Conservation (phyloP, 2,113 vertebrate genomes). For the Takifugu bimaculatus region DNA sequence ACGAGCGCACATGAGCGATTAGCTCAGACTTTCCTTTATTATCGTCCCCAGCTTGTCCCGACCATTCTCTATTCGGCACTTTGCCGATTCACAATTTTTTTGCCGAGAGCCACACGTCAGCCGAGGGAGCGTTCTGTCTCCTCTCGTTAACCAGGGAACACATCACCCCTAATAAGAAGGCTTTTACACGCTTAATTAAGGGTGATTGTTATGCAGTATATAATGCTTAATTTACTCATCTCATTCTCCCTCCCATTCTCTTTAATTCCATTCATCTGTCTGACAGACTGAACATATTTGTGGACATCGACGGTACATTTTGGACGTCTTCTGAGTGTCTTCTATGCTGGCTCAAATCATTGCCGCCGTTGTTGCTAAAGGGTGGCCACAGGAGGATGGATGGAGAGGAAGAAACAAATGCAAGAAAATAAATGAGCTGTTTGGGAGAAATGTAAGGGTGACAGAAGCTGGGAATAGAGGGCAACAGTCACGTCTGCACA, state of each 20-base stretch:
- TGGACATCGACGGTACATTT: constrained; percentile 11
- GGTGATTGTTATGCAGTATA: constrained; percentile 64
- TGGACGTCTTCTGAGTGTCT: constrained; percentile 18
- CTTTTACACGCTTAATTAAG: constrained; percentile 74
- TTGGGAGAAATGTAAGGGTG: constrained; percentile 31
- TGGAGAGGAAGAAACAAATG: not conserved
- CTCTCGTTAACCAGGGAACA: constrained; percentile 45
- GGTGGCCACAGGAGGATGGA: constrained; percentile 21
- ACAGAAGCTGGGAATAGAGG: constrained; percentile 40
- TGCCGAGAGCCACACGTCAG: constrained; percentile 44
- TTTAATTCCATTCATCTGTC: constrained; percentile 66
- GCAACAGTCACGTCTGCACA: constrained; percentile 40
- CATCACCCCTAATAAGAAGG: constrained; percentile 70
- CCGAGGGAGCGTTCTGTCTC: constrained; percentile 48
- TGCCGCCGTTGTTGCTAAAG: constrained; percentile 52
- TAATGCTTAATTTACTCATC: constrained; percentile 64
- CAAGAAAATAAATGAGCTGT: constrained; percentile 32
- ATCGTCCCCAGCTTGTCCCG: constrained; percentile 30
- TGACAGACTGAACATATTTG: constrained; percentile 33
- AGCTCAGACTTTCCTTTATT: constrained; percentile 24
- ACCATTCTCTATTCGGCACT: constrained; percentile 20
- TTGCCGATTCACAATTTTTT: constrained; percentile 30
- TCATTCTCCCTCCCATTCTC: constrained; percentile 48
- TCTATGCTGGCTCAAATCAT: constrained; percentile 32
- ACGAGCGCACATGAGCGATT: constrained; percentile 32